Percentiles rank a stretch among this genome's conserved stretches.
Evolutionary conservation across 2,888 invertebrate genomes (phyloP).

Genomic region (Polymixis lichenea): DNA sequence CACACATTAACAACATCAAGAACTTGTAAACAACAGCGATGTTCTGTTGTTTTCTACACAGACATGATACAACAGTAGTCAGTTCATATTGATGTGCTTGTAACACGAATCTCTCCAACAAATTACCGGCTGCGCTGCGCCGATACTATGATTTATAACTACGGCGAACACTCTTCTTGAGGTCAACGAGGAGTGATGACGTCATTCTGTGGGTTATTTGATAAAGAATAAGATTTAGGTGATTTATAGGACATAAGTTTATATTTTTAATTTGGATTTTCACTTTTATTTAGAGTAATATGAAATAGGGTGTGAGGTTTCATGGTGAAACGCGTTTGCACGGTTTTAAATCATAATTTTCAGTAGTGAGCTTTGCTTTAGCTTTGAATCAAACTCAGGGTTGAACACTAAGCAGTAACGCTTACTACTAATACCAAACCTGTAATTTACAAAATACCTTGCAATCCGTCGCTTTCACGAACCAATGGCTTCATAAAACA

Average conservation of each 20-base stretch:
- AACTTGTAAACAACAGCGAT: not conserved
- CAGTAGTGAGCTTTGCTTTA: not conserved
- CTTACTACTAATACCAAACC: not conserved
- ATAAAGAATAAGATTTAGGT: not conserved
- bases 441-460: not conserved
- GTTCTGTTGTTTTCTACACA: not conserved
- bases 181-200: conserved; percentile 26
- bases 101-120: conserved; percentile 40
- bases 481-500: conserved; percentile 31
- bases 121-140: conserved; percentile 13
- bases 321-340: not conserved
- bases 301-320: not conserved
- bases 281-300: not conserved
- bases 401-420: not conserved
- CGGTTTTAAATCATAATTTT: not conserved
- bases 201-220: not conserved
- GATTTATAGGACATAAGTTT: not conserved
- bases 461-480: conserved; percentile 3
- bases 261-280: not conserved
- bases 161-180: not conserved
- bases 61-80: not conserved
- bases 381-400: not conserved
- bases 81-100: conserved; percentile 39
- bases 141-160: conserved; percentile 16
- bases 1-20: not conserved